phyloP scores from a whole-genome alignment of 2,888 invertebrate genomes.

The Acrobasis suavella region DNA sequence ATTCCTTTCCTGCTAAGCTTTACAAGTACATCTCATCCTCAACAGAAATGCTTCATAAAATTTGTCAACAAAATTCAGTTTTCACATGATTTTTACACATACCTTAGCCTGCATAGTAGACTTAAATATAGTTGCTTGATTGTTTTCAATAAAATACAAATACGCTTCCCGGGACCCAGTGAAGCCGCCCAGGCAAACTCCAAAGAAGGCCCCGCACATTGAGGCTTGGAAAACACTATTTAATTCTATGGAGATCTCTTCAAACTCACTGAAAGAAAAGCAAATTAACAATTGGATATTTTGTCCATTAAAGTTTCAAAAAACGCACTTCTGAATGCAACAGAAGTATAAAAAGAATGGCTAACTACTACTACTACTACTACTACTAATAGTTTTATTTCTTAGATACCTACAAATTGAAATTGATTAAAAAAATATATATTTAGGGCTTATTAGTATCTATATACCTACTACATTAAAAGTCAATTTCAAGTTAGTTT shows the following conservation, averaged over 20 bases:
- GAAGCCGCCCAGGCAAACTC: slow-evolving; percentile 86
- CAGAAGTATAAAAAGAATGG: not conserved
- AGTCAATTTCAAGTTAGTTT: too few relatives aligned
- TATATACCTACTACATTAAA: too few relatives aligned
- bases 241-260: slow-evolving; percentile 83
- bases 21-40: too few relatives aligned
- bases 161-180: slow-evolving; percentile 83
- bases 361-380: too few relatives aligned
- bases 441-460: too few relatives aligned
- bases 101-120: slow-evolving; percentile 87
- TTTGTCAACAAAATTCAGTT: too few relatives aligned
- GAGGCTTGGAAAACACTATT: slow-evolving; percentile 83
- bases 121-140: slow-evolving; percentile 87
- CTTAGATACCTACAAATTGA: too few relatives aligned
- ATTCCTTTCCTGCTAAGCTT: too few relatives aligned
- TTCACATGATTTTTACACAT: slow-evolving; percentile 29
- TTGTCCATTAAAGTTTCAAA: too few relatives aligned
- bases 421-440: too few relatives aligned
- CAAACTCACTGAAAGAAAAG: slow-evolving; percentile 83
- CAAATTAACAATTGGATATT: not conserved
- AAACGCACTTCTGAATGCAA: not conserved
- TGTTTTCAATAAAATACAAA: slow-evolving; percentile 86
- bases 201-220: slow-evolving; percentile 83
- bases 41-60: too few relatives aligned
- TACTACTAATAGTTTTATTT: too few relatives aligned